Percentiles rank a stretch among this genome's conserved stretches.
phyloP scores from a whole-genome alignment of 2,888 invertebrate species.

The Apotomis capreana region DNA sequence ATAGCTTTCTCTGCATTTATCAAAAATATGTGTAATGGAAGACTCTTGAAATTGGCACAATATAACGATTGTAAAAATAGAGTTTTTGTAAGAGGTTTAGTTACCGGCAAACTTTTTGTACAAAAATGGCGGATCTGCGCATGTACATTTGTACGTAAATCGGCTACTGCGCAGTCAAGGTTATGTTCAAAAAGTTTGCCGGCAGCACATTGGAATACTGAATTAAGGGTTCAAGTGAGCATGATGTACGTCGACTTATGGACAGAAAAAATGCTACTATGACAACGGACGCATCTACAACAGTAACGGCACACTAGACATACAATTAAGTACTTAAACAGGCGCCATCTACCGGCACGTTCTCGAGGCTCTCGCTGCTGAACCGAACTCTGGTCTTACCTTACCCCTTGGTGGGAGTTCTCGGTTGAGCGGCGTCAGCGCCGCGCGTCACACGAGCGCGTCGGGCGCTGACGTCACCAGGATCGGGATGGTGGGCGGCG shows the following conservation, averaged over 20 bases:
- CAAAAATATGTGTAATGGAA: conserved; percentile 1
- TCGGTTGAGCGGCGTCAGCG: conserved; percentile 41
- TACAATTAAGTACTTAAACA: conserved; percentile 24
- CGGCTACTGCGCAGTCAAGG: no score
- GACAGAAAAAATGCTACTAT: no score
- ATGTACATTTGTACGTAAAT: no score
- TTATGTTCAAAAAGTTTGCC: no score
- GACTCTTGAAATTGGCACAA: conserved; percentile 12
- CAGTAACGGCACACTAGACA: not conserved
- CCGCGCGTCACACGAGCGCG: conserved; percentile 60
- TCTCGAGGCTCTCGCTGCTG: conserved; percentile 53
- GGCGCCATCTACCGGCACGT: conserved; percentile 43
- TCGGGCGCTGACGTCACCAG: conserved; percentile 74
- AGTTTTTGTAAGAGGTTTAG: no score
- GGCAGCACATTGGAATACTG: no score
- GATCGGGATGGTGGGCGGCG: conserved; percentile 69
- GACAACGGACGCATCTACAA: no score
- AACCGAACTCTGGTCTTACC: conserved; percentile 55
- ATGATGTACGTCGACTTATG: no score
- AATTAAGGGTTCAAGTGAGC: no score
- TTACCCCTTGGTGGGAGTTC: conserved; percentile 42
- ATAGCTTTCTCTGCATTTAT: not conserved
- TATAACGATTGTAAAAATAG: no score
- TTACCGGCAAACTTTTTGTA: no score
- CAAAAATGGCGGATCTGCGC: no score